Evolutionary conservation across 92 coral and sea anemone species (phyloP).

Genomic region (Epizoanthus fatuus): DNA sequence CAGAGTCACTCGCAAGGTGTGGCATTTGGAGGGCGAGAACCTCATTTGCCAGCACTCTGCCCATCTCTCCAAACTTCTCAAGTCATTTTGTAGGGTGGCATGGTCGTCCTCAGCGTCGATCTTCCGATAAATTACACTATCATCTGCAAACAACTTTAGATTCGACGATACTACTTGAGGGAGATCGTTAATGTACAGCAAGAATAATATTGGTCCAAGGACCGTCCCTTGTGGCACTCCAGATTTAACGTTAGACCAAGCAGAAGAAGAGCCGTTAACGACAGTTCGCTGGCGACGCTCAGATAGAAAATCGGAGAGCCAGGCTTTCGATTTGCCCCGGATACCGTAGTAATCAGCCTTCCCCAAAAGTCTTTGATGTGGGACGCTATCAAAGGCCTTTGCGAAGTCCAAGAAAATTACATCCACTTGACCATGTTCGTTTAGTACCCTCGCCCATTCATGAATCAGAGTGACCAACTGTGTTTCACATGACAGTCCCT

Average conservation of each 20-base stretch:
- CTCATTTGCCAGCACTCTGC: conserved; percentile 41
- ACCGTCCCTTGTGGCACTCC: conserved; percentile 58
- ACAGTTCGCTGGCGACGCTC: conserved; percentile 34
- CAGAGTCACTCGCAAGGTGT: neutral
- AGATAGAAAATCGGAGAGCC: conserved; percentile 46
- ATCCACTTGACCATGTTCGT: conserved; percentile 43
- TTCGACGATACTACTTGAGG: conserved; percentile 31
- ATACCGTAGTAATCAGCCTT: too few species aligned
- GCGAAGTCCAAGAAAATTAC: neutral
- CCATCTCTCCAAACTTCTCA: conserved; percentile 36
- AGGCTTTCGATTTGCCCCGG: conserved; percentile 41
- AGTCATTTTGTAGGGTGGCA: conserved; percentile 17
- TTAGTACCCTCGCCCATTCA: conserved; percentile 48
- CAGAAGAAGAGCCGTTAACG: conserved; percentile 37
- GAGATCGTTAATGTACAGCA: conserved; percentile 40
- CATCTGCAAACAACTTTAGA: conserved; percentile 49
- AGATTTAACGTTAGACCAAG: conserved; percentile 29
- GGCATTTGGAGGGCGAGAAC: conserved; percentile 40
- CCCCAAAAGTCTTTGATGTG: too few species aligned
- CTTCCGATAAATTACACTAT: conserved; percentile 36
- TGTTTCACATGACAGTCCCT: conserved; percentile 46
- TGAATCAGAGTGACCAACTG: conserved; percentile 46
- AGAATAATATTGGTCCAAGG: conserved; percentile 49
- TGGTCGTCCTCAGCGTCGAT: conserved; percentile 17
- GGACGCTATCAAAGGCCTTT: too few species aligned